Evolutionary conservation across 1,140 invertebrate genomes (phyloP).

Genomic region (Camponotus pennsylvanicus): DNA sequence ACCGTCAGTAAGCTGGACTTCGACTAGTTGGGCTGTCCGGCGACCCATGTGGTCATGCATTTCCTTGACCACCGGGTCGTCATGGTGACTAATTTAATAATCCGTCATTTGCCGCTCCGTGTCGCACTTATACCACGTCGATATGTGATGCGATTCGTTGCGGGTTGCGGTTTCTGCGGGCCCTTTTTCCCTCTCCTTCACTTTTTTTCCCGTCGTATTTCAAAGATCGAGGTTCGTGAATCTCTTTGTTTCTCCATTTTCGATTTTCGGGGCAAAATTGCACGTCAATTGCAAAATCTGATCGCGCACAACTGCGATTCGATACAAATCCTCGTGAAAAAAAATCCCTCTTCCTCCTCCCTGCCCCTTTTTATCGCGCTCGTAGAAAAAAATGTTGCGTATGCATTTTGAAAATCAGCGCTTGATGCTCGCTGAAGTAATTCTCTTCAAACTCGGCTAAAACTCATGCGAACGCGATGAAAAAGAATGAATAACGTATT

Average conservation of each 20-base stretch:
- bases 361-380: background rate
- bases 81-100: slow-evolving; percentile 83
- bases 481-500: slow-evolving; percentile 1
- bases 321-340: background rate
- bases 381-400: background rate
- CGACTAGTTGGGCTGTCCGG: slow-evolving; percentile 63
- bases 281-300: background rate
- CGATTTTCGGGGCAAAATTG: background rate
- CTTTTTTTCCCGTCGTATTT: background rate
- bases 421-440: background rate
- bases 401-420: background rate
- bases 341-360: too few species aligned
- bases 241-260: background rate
- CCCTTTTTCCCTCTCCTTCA: background rate
- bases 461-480: background rate
- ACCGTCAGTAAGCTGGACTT: slow-evolving; percentile 56
- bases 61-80: slow-evolving; percentile 75
- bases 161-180: background rate
- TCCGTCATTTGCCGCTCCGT: slow-evolving; percentile 40
- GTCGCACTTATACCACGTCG: slow-evolving; percentile 28
- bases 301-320: background rate
- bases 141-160: background rate
- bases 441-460: background rate
- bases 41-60: slow-evolving; percentile 61
- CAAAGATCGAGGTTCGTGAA: background rate